A percentile compares a stretch with the other conserved stretches of the same genome.
phyloP scores from a whole-genome alignment of 1,140 invertebrate species.

The Aporrectodea caliginosa region DNA sequence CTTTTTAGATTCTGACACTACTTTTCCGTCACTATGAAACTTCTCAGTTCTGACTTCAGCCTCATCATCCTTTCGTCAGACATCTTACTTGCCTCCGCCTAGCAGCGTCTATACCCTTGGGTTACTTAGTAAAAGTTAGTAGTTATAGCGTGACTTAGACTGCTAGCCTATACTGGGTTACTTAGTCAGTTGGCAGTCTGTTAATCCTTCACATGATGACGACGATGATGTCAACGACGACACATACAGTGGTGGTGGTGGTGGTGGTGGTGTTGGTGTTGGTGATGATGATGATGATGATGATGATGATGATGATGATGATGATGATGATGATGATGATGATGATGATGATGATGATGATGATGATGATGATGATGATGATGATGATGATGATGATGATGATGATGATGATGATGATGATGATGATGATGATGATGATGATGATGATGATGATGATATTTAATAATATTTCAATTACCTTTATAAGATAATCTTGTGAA shows the following conservation, averaged over 20 bases:
- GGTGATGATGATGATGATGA: neutral
- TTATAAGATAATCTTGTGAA: too few relatives aligned
- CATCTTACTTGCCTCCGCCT: neutral
- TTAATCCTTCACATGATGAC: neutral
- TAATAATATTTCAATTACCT: too few relatives aligned
- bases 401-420: neutral
- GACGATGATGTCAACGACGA: neutral
- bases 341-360: neutral
- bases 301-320: neutral
- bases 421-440: conserved; percentile 4
- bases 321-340: neutral
- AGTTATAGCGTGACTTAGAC: neutral
- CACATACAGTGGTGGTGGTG: neutral
- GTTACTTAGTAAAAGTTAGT: neutral
- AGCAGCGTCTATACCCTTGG: neutral
- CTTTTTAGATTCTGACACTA: neutral
- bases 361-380: neutral
- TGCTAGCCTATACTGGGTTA: neutral
- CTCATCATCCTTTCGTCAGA: neutral
- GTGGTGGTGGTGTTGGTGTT: neutral
- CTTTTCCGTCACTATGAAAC: too few relatives aligned
- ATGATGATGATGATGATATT: conserved; percentile 1
- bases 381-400: conserved; percentile 1
- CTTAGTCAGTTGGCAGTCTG: neutral
- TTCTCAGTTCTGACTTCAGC: too few relatives aligned